These are phyloP conservation scores for Pavo muticus DNA, from an alignment of 2,113 vertebrate species.

Conservation along the genomic window DNA sequence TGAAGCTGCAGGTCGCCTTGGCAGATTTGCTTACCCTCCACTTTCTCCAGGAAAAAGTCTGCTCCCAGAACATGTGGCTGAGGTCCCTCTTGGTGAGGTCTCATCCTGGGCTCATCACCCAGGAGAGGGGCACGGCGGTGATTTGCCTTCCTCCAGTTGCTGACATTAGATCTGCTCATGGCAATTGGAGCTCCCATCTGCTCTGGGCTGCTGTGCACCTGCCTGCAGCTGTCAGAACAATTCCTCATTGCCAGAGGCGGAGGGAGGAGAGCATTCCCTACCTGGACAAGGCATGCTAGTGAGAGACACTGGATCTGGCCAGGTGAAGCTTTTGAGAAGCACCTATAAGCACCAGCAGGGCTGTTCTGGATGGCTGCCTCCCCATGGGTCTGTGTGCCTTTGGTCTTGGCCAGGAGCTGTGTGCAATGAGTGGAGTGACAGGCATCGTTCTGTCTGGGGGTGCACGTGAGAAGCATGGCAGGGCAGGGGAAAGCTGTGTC, in stretches of 20 bases:
- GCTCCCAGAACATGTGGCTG: background rate
- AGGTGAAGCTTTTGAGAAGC: background rate
- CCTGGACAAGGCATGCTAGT: background rate
- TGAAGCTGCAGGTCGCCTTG: background rate
- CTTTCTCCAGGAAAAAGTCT: background rate
- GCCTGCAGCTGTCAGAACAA: background rate
- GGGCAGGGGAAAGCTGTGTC: background rate
- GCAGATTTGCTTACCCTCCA: background rate
- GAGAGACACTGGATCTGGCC: background rate
- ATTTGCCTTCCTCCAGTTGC: background rate
- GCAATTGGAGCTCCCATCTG: background rate
- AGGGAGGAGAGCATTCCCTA: background rate
- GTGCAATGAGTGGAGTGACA: background rate
- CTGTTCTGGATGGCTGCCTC: background rate
- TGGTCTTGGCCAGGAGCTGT: background rate
- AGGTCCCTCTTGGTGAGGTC: background rate
- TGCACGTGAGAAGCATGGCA: background rate
- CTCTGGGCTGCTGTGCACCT: background rate
- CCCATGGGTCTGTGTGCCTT: background rate
- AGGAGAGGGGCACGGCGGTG: background rate
- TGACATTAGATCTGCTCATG: background rate
- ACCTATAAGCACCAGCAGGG: background rate
- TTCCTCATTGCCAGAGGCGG: background rate
- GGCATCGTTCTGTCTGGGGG: background rate
- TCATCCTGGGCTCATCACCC: background rate